Evolutionary conservation across 30 jellyfish, hydroid and myxozoan genomes (phyloP).

Genomic region (Pseudorhiza aurosa): DNA sequence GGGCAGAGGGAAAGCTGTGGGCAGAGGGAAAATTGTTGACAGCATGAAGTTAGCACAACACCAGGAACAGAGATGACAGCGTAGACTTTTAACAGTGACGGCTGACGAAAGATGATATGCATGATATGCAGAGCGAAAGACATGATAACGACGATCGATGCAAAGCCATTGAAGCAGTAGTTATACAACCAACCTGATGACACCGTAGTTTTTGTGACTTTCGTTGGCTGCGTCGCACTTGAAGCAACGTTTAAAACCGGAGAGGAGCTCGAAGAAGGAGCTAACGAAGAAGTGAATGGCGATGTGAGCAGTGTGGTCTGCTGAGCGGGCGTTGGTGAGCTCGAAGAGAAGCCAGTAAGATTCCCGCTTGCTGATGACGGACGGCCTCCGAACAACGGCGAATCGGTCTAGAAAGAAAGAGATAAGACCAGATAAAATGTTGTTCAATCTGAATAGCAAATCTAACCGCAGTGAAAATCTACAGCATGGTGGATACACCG

Average conservation of each 20-base stretch:
- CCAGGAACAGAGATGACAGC: no score
- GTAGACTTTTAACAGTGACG: no score
- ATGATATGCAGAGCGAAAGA: no score
- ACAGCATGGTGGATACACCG: no score
- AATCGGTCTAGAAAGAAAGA: slow-evolving; percentile 35
- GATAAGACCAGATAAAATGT: not conserved
- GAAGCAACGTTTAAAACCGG: slow-evolving; percentile 33
- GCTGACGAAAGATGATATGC: no score
- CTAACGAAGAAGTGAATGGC: slow-evolving; percentile 48
- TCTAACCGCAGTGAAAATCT: no score
- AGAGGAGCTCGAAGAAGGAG: slow-evolving; percentile 20
- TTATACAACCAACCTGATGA: slow-evolving; percentile 22
- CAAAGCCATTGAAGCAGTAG: no score
- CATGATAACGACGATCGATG: no score
- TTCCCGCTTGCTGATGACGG: slow-evolving; percentile 39
- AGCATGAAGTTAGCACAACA: no score
- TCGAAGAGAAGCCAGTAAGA: slow-evolving; percentile 48
- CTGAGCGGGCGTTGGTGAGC: slow-evolving; percentile 59
- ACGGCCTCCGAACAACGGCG: slow-evolving; percentile 71
- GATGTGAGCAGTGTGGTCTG: slow-evolving; percentile 51
- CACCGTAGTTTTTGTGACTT: slow-evolving; percentile 5
- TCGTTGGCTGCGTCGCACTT: slow-evolving; percentile 29
- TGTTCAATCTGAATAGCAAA: no score
- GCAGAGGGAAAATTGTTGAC: no score
- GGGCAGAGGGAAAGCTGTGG: no score